phyloP scores from a whole-genome alignment of 2,797 vertebrate species.

The Gymnodraco acuticeps region DNA sequence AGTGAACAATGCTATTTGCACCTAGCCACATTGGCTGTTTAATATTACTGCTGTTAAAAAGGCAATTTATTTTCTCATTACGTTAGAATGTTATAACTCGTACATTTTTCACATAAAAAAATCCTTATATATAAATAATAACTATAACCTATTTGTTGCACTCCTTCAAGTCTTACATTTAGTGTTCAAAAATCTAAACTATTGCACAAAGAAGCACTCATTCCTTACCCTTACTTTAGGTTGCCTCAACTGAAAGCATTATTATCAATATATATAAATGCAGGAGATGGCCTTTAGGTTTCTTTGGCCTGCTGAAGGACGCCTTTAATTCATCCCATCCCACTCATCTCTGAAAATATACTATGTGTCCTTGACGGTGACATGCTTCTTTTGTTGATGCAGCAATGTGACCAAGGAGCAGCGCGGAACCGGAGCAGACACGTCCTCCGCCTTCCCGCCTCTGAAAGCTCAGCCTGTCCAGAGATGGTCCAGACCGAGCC shows the following conservation, averaged over 20 bases:
- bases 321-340: background rate
- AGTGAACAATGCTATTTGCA: too few relatives aligned
- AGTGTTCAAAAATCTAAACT: background rate
- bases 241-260: background rate
- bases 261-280: background rate
- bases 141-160: too few relatives aligned
- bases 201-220: background rate
- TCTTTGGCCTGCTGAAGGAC: background rate
- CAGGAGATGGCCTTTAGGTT: background rate
- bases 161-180: background rate
- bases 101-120: too few relatives aligned
- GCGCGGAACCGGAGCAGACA: slow-evolving; percentile 88
- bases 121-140: too few relatives aligned
- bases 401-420: slow-evolving; percentile 88
- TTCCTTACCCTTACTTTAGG: background rate
- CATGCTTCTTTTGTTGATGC: background rate
- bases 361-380: background rate
- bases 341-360: slow-evolving; percentile 5
- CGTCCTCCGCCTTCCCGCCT: slow-evolving; percentile 85
- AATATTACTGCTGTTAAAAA: too few relatives aligned
- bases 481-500: slow-evolving; percentile 88
- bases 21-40: too few relatives aligned
- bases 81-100: background rate
- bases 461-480: slow-evolving; percentile 83
- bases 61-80: background rate